Base-by-base conservation (phyloP, 2,113 vertebrate genomes). In the Syngnathoides biaculeatus region DNA sequence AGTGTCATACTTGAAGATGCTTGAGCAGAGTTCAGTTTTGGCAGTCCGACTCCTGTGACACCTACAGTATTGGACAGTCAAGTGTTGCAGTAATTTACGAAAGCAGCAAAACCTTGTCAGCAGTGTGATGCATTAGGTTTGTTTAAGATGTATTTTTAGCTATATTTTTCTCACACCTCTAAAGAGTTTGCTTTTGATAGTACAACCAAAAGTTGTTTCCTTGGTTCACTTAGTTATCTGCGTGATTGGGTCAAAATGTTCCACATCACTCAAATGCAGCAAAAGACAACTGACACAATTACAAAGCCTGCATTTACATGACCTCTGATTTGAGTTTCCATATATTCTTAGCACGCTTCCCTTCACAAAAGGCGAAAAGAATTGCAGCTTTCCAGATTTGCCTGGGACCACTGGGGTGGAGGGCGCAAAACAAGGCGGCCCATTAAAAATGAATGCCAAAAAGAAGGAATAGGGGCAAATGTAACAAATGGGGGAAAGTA, bases 241-340 rank as follows among this genome's bases (percentile, higher is more conserved):
- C 93, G 86, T 93, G 93, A 94, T 85, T 93, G 91, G 88, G 82
- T 91, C 89, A 89, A 93, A 95, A 95, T 93, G 90, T 82, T 38
- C 79, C 81, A 91, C 91, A 93, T 94, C 91, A 92, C 80, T 96
- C 93, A 95, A 85, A 74, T 74, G 75, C 58, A 87, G 63, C 84
- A 92, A 94, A 94, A 94, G 92, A 84, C 88, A 91, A 86, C 89
- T 83, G 86, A 85, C 85, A 87, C 91, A 92, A 90, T 90, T 88
- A 87, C 87, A 67, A 89, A 91, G 84, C 84, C 74, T 81, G 88
- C 84, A 48, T 80, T 83, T 91, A 87, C 74, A 92, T 84, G 92
- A 94, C 92, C 92, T 93, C 90, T 92, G 90, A 93, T 89, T 88
- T 89, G 92, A 94, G 93, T 89, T 89, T 89, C 84, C 79, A 92